Base-by-base conservation (phyloP, 2,888 invertebrate species). In the Orthonychiurus folsomi region DNA sequence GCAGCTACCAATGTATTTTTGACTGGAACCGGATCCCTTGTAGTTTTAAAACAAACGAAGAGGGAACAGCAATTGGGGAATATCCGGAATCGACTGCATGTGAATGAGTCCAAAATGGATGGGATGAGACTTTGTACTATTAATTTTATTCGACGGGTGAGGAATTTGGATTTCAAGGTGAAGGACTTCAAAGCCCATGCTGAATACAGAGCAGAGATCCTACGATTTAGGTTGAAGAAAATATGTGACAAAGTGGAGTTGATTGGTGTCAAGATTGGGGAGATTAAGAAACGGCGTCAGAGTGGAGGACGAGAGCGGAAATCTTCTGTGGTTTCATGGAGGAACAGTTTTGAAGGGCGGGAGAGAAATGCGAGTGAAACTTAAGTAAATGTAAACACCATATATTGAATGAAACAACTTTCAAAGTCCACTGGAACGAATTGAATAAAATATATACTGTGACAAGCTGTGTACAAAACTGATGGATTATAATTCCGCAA, bases 111-210 rank as follows among this genome's bases (percentile, higher is more conserved):
- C 3, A 63, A 56, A 26, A 52, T 66, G 25, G 64, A 66, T 15
- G 48, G 62, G 23, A 64, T 69, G 60, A 55, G 67, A 27, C 21
- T 25, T 2, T 37, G 20, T 15, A 63, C 67, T 0, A 56, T 62
- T 2, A 55, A 37, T 2, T 63, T 63, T 24, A 56, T 69, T 5
- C 62, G 47, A 15, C n/a, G 20, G 3, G 24, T 20, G 5, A 47
- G 23, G 25, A 15, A 50, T 2, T n/a, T 50, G 9, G 12, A 50
- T 18, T 26, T 50, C 15, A 59, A 50, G 12, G 26, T 20, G 1
- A 26, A 59, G 24, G 52, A 50, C 2, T 37, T 48, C 25, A 20
- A 50, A 24, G 2, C 18, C 2, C 50, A 59, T 24, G 2, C 23
- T 20, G 26, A 59, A 18, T 59, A 50, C n/a, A 5, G 23, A 3